phyloP scores from a whole-genome alignment of 2,797 vertebrate species.

The Enteromius paludinosus region DNA sequence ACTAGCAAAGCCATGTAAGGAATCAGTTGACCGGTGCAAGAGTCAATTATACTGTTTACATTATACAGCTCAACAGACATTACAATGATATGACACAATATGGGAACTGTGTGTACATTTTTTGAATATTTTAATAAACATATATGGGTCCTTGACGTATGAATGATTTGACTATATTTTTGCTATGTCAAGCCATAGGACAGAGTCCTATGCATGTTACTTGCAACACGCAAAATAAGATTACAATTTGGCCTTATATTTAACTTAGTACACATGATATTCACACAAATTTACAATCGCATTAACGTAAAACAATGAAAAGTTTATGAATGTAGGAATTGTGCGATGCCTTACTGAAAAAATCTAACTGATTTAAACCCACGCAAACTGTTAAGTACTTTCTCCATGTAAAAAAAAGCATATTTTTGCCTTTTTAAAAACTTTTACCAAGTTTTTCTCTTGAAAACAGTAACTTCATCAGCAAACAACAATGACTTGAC shows the following conservation, averaged over 20 bases:
- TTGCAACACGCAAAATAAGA: neutral
- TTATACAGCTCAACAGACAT: neutral
- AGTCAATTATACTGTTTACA: constrained; percentile 1
- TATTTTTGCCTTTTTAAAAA: neutral
- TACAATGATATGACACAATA: neutral
- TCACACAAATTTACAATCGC: neutral
- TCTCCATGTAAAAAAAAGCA: neutral
- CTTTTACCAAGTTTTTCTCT: neutral
- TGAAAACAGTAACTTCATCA: neutral
- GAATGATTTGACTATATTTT: too few species aligned
- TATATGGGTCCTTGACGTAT: too few species aligned
- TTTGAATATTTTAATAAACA: too few species aligned
- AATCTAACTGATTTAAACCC: neutral
- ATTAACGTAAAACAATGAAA: neutral
- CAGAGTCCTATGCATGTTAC: neutral
- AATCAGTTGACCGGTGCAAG: constrained; percentile 1
- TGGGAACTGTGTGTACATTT: neutral
- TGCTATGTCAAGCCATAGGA: too few species aligned
- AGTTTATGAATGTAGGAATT: neutral
- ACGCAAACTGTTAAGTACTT: neutral
- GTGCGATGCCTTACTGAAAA: neutral
- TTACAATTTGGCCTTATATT: neutral
- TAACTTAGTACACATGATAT: neutral
- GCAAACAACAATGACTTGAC: neutral
- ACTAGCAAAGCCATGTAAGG: constrained; percentile 12